Evolutionary conservation across 1,140 invertebrate genomes (phyloP).

Genomic region (Habropoda laboriosa): DNA sequence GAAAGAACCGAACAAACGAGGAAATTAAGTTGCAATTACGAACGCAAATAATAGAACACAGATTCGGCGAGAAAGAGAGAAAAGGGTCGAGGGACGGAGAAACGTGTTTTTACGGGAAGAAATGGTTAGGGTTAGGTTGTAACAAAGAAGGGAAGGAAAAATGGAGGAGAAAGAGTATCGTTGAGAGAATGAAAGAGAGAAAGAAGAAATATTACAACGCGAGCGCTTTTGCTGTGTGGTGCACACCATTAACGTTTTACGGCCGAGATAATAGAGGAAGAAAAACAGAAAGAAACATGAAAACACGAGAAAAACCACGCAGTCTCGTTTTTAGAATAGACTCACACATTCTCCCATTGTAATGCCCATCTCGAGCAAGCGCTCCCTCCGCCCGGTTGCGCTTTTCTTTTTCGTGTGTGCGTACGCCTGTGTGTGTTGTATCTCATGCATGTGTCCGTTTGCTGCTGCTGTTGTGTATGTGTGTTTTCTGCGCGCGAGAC

Average conservation of each 20-base stretch:
- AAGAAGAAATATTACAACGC: slow-evolving; percentile 34
- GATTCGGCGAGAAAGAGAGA: neutral
- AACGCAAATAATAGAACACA: neutral
- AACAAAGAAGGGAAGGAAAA: neutral
- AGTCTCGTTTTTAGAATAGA: slow-evolving; percentile 62
- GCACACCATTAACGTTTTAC: slow-evolving; percentile 57
- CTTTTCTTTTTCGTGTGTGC: slow-evolving; percentile 34
- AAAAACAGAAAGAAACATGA: neutral
- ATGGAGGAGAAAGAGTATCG: neutral
- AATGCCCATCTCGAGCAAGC: slow-evolving; percentile 51
- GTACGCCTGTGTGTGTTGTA: slow-evolving; percentile 40
- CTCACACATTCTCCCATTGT: slow-evolving; percentile 56
- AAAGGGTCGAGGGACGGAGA: neutral
- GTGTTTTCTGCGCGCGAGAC: neutral
- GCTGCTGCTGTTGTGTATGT: neutral
- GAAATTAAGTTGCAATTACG: neutral
- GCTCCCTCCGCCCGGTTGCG: slow-evolving; percentile 36
- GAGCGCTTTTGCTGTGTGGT: slow-evolving; percentile 56
- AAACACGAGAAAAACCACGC: neutral
- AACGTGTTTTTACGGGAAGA: neutral
- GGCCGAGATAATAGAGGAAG: slow-evolving; percentile 18
- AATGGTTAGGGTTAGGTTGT: neutral
- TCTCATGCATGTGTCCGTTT: slow-evolving; percentile 39
- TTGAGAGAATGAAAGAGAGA: slow-evolving; percentile 16
- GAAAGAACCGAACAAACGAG: neutral